A percentile compares a stretch with the other conserved stretches of the same genome.
phyloP scores from a whole-genome alignment of 2,888 invertebrate species.

The Coenonympha arcania region DNA sequence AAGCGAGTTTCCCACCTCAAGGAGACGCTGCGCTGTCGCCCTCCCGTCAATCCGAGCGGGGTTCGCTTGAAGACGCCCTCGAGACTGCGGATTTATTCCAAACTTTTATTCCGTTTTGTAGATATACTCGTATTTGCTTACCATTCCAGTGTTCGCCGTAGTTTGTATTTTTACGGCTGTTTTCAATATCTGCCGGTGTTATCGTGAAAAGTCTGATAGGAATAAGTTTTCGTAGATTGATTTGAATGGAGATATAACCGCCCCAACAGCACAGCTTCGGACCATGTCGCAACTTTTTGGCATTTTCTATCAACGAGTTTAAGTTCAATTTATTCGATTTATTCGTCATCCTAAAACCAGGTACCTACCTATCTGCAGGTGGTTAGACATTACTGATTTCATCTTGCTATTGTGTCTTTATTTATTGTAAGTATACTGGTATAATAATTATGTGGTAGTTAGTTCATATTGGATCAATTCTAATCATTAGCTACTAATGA shows the following conservation, averaged over 20 bases:
- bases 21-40: slow-evolving; percentile 49
- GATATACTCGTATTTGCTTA: slow-evolving; percentile 7
- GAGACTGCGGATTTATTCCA: slow-evolving; percentile 53
- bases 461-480: too few relatives aligned
- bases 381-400: too few relatives aligned
- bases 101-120: slow-evolving; percentile 34
- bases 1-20: slow-evolving; percentile 43
- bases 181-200: slow-evolving; percentile 6
- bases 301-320: too few relatives aligned
- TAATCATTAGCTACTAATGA: slow-evolving; percentile 24
- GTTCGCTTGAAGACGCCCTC: slow-evolving; percentile 51
- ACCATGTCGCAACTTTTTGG: too few relatives aligned
- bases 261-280: too few relatives aligned
- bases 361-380: too few relatives aligned
- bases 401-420: too few relatives aligned
- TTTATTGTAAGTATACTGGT: too few relatives aligned
- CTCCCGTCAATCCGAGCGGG: slow-evolving; percentile 51
- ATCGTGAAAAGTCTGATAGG: neutral
- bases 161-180: slow-evolving; percentile 4
- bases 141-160: neutral
- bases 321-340: too few relatives aligned
- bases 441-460: too few relatives aligned
- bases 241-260: neutral
- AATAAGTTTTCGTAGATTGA: neutral
- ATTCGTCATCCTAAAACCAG: too few relatives aligned